Conservation (phyloP, 1,140 invertebrate species). For the Zophobas morio region DNA sequence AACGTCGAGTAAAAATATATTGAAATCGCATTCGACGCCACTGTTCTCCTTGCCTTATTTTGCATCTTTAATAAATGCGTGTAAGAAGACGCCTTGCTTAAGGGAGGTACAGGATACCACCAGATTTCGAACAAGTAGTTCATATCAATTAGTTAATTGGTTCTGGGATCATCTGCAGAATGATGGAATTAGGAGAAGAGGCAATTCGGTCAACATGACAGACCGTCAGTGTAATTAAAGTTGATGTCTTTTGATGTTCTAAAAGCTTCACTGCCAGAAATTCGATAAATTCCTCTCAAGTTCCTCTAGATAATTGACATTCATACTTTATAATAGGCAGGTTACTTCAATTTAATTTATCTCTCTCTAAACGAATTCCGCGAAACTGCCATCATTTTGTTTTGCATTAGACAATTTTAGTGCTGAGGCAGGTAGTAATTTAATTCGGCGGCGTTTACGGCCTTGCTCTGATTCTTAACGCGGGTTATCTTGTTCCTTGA, state of each 20-base stretch:
- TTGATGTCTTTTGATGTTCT: slow-evolving; percentile 39
- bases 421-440: too few species aligned
- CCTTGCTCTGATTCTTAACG: too few species aligned
- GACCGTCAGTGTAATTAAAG: slow-evolving; percentile 28
- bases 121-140: slow-evolving; percentile 6
- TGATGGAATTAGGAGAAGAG: slow-evolving; percentile 36
- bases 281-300: slow-evolving; percentile 23
- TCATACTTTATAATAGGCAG: slow-evolving; percentile 19
- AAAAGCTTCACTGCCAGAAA: slow-evolving; percentile 37
- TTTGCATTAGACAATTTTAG: neutral
- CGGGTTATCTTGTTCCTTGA: too few species aligned
- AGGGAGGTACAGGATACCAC: too few species aligned
- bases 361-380: slow-evolving; percentile 1
- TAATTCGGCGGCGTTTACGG: too few species aligned
- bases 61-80: too few species aligned
- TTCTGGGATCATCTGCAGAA: slow-evolving; percentile 22
- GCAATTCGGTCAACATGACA: slow-evolving; percentile 36
- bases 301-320: slow-evolving; percentile 28
- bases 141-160: slow-evolving; percentile 30
- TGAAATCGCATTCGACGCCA: neutral
- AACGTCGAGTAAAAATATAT: too few species aligned
- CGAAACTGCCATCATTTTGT: slow-evolving; percentile 16
- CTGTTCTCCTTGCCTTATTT: too few species aligned
- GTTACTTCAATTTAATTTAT: slow-evolving; percentile 6
- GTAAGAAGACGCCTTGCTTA: too few species aligned